A percentile compares a stretch with the other conserved stretches of the same genome.
phyloP scores from a whole-genome alignment of 2,888 invertebrate species.

The Cephalotes varians region DNA sequence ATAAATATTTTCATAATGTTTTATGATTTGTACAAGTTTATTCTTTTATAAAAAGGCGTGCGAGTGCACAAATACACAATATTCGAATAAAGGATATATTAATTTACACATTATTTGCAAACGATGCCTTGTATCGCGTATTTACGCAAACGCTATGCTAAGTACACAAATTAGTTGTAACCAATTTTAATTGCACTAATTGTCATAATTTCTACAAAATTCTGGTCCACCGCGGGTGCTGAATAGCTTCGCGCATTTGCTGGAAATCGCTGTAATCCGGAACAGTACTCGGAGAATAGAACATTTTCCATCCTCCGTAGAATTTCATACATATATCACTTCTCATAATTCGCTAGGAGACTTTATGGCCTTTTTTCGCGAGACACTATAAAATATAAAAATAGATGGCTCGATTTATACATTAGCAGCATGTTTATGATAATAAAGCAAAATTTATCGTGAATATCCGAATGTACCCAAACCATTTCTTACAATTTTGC shows the following conservation, averaged over 20 bases:
- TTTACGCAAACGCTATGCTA: background rate
- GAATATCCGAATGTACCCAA: background rate
- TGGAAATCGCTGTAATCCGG: slow-evolving; percentile 43
- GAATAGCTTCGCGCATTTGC: background rate
- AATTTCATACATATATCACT: slow-evolving; percentile 48
- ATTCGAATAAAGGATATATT: slow-evolving; percentile 16
- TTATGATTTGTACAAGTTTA: background rate
- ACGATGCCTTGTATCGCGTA: background rate
- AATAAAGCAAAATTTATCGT: slow-evolving; percentile 19
- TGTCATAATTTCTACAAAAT: slow-evolving; percentile 55
- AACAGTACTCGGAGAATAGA: slow-evolving; percentile 10
- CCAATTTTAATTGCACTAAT: slow-evolving; percentile 62
- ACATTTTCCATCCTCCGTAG: slow-evolving; percentile 18
- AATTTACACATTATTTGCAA: slow-evolving; percentile 1
- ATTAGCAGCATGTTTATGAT: slow-evolving; percentile 7
- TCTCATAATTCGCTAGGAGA: slow-evolving; percentile 32
- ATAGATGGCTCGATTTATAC: slow-evolving; percentile 21
- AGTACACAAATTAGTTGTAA: slow-evolving; percentile 42
- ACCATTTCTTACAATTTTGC: background rate
- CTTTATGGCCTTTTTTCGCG: slow-evolving; percentile 42
- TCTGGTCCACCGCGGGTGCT: background rate
- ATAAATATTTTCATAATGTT: background rate
- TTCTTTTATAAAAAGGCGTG: background rate
- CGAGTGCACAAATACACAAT: background rate
- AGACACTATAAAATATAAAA: slow-evolving; percentile 36